Base-by-base conservation (phyloP, 2,888 invertebrate genomes). In the Actias luna region DNA sequence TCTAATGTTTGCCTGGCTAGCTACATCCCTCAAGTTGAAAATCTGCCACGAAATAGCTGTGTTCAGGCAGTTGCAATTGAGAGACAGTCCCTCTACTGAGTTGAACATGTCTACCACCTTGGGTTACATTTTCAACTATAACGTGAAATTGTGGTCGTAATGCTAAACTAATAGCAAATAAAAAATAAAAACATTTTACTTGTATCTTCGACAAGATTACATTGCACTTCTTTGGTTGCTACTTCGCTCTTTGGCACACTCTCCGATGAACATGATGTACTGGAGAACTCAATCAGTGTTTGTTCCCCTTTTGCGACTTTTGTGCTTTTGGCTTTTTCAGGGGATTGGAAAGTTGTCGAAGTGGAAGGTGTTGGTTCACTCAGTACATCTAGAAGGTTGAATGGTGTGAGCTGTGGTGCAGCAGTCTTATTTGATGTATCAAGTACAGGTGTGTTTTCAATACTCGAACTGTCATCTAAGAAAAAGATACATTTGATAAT, bases 251-350 rank as follows among this genome's bases (percentile, higher is more conserved):
- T 68, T 5, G 75, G 77, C 12, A 89, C 76, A 66, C 87, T 89
- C 60, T 89, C 90, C 0, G 84, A 79, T 0, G 89, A 89, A 33
- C 81, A 77, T 0, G 89, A 88, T 0, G 80, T 64, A 65, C 87
- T 89, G 0, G 91, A 91, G 70, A 91, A 90, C 0, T 76, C 73
- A 61, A 91, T 92, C 8, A 91, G 71, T 1, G 75, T 33, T 50
- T 87, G 85, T 0, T 88, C 83, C 18, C 77, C 71, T 63, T 82
- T 87, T 0, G 80, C 75, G 1, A 76, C 67, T 64, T 79, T 84
- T 0, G 66, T 70, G 25, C 71, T 69, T 5, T 72, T 74, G 0
- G 78, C 78, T 59, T 79, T 83, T 42, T 82, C 79, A 0, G 80
- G 67, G 0, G 80, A 82, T 46, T 84, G 84, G 42, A 68, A 67